Conservation (phyloP, 92 coral and sea anemone genomes). For the Umimayanthus kanabou region DNA sequence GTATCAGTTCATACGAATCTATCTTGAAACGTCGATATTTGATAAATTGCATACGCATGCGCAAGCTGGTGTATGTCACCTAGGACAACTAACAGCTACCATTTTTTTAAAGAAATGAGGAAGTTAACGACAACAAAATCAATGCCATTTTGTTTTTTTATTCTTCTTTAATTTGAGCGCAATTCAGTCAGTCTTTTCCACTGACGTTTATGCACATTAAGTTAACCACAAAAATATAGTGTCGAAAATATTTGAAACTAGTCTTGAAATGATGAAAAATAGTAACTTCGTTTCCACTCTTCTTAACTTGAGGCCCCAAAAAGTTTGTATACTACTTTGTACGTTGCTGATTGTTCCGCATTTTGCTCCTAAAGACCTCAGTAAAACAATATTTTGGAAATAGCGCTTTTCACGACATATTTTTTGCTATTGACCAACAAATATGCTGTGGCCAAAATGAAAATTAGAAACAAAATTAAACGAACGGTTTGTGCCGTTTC, state of each 20-base stretch:
- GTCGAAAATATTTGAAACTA: neutral
- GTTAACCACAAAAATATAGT: too few relatives aligned
- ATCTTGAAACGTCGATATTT: too few relatives aligned
- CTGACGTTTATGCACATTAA: neutral
- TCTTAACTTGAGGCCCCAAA: too few relatives aligned
- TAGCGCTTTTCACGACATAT: neutral
- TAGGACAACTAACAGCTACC: too few relatives aligned
- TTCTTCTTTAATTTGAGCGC: neutral
- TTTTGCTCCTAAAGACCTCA: neutral
- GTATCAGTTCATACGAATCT: too few relatives aligned
- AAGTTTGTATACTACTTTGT: neutral
- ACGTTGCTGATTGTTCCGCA: neutral
- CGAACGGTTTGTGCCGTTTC: neutral
- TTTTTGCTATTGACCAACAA: neutral
- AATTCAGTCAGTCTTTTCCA: too few relatives aligned
- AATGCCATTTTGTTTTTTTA: neutral
- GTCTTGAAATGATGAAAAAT: neutral
- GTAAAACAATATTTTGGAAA: neutral
- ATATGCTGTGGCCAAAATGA: neutral
- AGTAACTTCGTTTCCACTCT: neutral
- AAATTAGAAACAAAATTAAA: neutral
- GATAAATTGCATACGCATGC: too few relatives aligned
- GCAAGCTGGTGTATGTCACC: too few relatives aligned
- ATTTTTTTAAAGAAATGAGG: neutral
- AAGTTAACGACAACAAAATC: neutral